Evolutionary conservation across 1,140 invertebrate species (phyloP), one percentile per base, ranked within the genome.

Genomic region (Sitodiplosis mosellana): DNA sequence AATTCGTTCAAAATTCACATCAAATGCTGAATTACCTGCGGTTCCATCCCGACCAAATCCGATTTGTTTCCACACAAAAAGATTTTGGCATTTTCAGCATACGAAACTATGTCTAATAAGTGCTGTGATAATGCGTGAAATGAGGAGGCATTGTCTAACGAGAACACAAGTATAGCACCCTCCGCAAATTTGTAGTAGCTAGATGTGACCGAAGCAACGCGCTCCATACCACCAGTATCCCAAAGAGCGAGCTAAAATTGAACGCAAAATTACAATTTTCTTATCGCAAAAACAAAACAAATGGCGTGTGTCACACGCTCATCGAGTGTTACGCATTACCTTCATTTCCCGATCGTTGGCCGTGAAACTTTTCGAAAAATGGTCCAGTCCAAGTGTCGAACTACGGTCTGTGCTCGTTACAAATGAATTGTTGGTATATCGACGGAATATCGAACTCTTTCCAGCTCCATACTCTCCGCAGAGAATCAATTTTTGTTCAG

Each of bases 391-490:
- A 51, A 94, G 68, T 5, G 91, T 93, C 1, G 88, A 89, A 59
- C 85, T 81, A 59, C 88, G 74, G 58, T 87, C 84, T 15, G 75
- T 78, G 48, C 76, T 76, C 33, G 79, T 76, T 33, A 87, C 68
- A 67, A 91, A 93, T 15, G 81, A 81, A 65, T 94, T 83, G 55
- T 83, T 89, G 22, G 87, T 78, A 64, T 90, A 94, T 52, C 90
- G 70, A 48, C 90, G 73, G 65, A 95, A 95, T 54, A 93, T 67
- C 34, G 89, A 93, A 60, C 83, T 89, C 69, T 95, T 95, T 21
- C 91, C 90, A 7, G 93, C 90, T 43, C 89, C 89, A 69, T 87
- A 95, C 71, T 95, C 90, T 21, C 91, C 90, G 65, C 87, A 90
- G 36, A 95, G 69, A 59, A 94, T 94, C 15, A 95, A 84, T 77